Percentiles rank a stretch among this genome's conserved stretches.
Evolutionary conservation across 2,888 invertebrate species (phyloP).

Genomic region (Masnerella sp.): DNA sequence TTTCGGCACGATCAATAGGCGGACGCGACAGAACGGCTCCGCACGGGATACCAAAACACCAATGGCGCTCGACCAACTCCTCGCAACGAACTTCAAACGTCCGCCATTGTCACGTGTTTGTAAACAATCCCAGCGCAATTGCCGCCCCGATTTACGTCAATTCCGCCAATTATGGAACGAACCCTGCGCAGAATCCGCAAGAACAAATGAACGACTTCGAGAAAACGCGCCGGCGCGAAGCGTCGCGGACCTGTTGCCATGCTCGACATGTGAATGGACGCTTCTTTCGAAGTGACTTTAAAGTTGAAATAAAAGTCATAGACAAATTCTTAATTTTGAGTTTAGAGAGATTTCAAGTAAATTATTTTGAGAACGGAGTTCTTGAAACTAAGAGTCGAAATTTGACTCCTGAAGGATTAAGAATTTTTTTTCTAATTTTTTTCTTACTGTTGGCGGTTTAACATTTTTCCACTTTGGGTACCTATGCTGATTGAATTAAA

Average conservation of each 20-base stretch:
- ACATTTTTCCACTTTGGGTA: too few relatives aligned
- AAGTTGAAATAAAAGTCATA: too few relatives aligned
- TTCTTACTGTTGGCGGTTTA: too few relatives aligned
- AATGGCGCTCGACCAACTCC: constrained; percentile 29
- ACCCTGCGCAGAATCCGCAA: background rate
- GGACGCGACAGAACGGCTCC: constrained; percentile 70
- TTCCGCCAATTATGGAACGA: background rate
- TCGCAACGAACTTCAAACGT: constrained; percentile 1
- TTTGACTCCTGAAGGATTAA: too few relatives aligned
- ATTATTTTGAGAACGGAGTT: too few relatives aligned
- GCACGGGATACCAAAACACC: constrained; percentile 70
- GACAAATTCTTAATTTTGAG: too few relatives aligned
- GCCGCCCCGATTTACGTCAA: background rate
- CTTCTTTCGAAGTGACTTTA: too few relatives aligned
- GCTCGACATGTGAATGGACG: constrained; percentile 65
- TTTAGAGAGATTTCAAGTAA: too few relatives aligned
- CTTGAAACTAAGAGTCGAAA: too few relatives aligned
- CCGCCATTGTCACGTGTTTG: background rate
- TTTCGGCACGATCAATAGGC: constrained; percentile 72
- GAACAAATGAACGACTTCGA: background rate
- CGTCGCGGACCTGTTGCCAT: constrained; percentile 75
- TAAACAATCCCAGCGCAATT: background rate
- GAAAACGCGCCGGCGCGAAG: constrained; percentile 71
- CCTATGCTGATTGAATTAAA: too few relatives aligned
- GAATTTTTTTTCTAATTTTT: too few relatives aligned